Evolutionary conservation across 2,888 invertebrate species (phyloP).

Genomic region (Chaetogeoica ovagalla): DNA sequence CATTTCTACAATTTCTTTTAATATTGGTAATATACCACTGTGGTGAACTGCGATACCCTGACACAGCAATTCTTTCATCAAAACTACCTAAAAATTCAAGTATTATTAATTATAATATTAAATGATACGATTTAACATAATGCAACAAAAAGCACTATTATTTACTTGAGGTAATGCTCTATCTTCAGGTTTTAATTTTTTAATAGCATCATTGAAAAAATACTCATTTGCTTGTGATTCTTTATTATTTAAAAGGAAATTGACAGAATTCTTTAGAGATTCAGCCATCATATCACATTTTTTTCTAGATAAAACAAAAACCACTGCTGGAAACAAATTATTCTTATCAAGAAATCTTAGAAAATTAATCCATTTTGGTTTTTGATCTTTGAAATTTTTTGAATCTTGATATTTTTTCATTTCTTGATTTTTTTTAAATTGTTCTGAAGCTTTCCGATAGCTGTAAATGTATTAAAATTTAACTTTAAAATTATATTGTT

Average conservation of each 20-base stretch:
- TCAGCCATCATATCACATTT: constrained; percentile 73
- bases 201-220: constrained; percentile 85
- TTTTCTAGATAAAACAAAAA: constrained; percentile 88
- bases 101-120: not conserved
- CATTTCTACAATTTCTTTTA: constrained; percentile 99
- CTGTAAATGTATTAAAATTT: constrained; percentile 14
- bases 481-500: constrained; percentile 1
- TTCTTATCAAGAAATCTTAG: constrained; percentile 74
- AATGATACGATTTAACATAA: not conserved
- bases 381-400: constrained; percentile 60
- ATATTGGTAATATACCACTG: constrained; percentile 94
- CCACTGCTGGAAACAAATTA: constrained; percentile 89
- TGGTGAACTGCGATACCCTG: constrained; percentile 97
- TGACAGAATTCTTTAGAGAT: constrained; percentile 63
- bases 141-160: not conserved
- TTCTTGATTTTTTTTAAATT: constrained; percentile 42
- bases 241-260: constrained; percentile 64
- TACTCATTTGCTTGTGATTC: constrained; percentile 83
- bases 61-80: constrained; percentile 71
- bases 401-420: constrained; percentile 40
- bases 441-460: constrained; percentile 37
- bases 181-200: constrained; percentile 82
- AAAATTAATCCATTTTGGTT: constrained; percentile 78
- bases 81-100: constrained; percentile 62
- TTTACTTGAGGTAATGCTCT: constrained; percentile 81